Base-by-base conservation (phyloP, 2,888 invertebrate species). In the Dysmachus trigonus region DNA sequence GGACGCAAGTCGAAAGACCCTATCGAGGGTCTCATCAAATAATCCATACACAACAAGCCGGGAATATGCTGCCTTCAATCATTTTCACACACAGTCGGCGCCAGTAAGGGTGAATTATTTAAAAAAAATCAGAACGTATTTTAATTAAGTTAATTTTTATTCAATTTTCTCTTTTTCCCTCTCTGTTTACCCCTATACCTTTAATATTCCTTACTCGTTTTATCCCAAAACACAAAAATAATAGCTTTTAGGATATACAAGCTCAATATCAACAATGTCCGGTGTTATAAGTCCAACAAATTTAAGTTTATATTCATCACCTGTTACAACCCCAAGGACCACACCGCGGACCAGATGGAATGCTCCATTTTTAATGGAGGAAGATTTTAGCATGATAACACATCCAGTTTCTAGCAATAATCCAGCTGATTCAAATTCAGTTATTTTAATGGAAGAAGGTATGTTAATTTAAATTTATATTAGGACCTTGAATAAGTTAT, bases 351-450 rank as follows among this genome's bases (percentile, higher is more conserved):
- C 92, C 87, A 95, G 98, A 90, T 98, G 98, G 98, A 97, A 96
- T 91, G 94, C 96, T 84, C 95, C 97, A 84, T 98, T 98, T 93
- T 95, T 98, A 89, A 93, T 97, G 90, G 98, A 98, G 91, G 98
- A 98, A 91, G 98, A 98, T 93, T 98, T 98, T 93, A 97, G 96
- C 91, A 97, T 98, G 94, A 97, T 97, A 93, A 96, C 97, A 83
- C 96, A 94, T 90, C 94, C 95, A 47, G 94, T 94, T 71, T 93
- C 94, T 81, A 93, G 92, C 90, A 91, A 93, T 88, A 93, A 93
- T 89, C 93, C 94, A 53, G 62, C 62, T 62, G 94, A 95, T 89
- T 93, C 94, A 87, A 95, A 95, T 90, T 95, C 96, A 88, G 95
- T 95, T 85, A 94, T 95, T 90, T 93, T 97, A 88, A 95, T 97